Base-by-base conservation (phyloP, 2,113 vertebrate genomes). In the Elephas maximus region DNA sequence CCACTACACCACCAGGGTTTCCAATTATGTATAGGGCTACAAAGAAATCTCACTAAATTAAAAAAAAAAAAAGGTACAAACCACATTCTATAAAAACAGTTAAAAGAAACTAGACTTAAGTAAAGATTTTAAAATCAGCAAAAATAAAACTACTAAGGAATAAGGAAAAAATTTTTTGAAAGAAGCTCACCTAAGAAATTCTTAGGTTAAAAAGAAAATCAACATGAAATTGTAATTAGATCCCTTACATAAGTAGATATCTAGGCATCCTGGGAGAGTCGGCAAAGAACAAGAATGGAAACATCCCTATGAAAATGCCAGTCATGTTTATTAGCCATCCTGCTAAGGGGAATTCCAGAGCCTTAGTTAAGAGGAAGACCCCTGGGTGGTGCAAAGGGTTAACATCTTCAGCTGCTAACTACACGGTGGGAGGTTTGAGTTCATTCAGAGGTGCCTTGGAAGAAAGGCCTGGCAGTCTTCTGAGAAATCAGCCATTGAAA, bases 91-190 rank as follows among this genome's bases (percentile, higher is more conserved):
- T 60, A 79, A 82, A 44, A 63, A 73, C 41, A 73, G 51, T 78
- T 33, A 67, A 83, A 80, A 53, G 37, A 91, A 95, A 90, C 65
- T 41, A 82, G 24, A 83, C 12, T 37, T 91, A 57, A 82, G 2
- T 53, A 41, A 96, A 94, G 91, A 83, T 67, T 95, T 63, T 51
- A n/a, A 62, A 83, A 76, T 37, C 8, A 73, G 37, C 67, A 86
- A 63, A 94, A 87, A 87, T 67, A 62, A 82, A 93, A 76, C 15
- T 2, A n/a, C 12, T 73, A 18, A 17, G 63, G 65, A 92, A 81
- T 2, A n/a, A 44, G 57, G 91, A 78, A 85, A 37, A 10, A 81
- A 14, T 45, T 60, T 71, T 60, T 21, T 37, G 6, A 79, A 74
- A 83, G 76, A 41, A 81, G 28, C 23, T 79, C 41, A 86, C 14